A percentile compares a stretch with the other conserved stretches of the same genome.
Conservation (phyloP, 2,888 invertebrate genomes). For the Pristionchus japonicus region DNA sequence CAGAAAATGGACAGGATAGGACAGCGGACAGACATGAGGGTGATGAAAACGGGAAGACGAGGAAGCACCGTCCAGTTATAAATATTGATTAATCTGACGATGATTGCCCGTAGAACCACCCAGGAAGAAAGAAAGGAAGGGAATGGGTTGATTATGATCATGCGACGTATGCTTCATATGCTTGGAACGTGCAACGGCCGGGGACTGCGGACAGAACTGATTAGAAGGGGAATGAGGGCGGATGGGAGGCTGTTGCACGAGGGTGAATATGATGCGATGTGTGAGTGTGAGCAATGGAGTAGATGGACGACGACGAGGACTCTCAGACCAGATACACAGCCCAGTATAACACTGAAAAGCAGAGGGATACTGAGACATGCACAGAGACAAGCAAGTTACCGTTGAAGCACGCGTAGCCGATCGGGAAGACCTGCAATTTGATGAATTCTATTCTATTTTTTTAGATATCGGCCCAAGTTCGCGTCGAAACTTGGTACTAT, state of each 20-base stretch:
- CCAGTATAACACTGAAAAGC: conserved; percentile 74
- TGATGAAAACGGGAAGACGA: neutral
- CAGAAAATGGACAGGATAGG: conserved; percentile 8
- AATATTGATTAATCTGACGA: neutral
- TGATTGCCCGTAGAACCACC: neutral
- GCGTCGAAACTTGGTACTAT: too few relatives aligned
- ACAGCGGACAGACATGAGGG: neutral
- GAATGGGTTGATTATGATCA: neutral
- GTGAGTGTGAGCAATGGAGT: neutral
- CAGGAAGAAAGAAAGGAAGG: neutral
- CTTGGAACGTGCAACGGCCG: conserved; percentile 7
- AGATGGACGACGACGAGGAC: neutral
- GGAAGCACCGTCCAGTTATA: conserved; percentile 1
- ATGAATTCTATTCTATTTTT: neutral
- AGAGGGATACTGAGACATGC: conserved; percentile 20
- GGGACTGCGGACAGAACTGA: neutral
- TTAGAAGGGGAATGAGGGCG: neutral
- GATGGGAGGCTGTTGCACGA: neutral
- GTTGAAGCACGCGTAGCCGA: conserved; percentile 73
- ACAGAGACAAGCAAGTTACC: conserved; percentile 53
- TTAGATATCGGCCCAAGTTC: too few relatives aligned
- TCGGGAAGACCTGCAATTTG: conserved; percentile 70
- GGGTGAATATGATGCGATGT: conserved; percentile 43
- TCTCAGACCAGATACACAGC: conserved; percentile 72
- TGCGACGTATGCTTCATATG: conserved; percentile 28